Percentiles rank a stretch among this genome's conserved stretches.
phyloP scores from a whole-genome alignment of 2,888 invertebrate genomes.

The Leptopilina myrica region DNA sequence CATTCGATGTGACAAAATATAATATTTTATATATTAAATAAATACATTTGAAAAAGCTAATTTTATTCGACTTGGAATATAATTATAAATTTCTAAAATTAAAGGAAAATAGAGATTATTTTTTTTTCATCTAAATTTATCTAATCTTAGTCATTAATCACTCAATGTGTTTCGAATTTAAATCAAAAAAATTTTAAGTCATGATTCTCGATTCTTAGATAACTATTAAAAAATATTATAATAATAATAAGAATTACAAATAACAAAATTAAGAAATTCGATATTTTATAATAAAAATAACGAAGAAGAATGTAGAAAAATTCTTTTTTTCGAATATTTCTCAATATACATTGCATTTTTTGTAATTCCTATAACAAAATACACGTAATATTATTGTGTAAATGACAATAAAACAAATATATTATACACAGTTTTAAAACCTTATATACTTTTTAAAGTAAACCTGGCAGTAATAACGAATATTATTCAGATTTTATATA shows the following conservation, averaged over 20 bases:
- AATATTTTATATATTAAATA: constrained; percentile 26
- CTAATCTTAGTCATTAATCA: constrained; percentile 1
- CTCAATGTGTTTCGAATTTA: neutral
- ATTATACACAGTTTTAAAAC: constrained; percentile 29
- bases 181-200: neutral
- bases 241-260: neutral
- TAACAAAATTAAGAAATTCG: constrained; percentile 4
- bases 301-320: neutral
- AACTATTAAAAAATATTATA: neutral
- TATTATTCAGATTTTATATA: neutral
- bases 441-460: neutral
- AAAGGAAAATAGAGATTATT: neutral
- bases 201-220: neutral
- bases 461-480: constrained; percentile 23
- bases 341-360: constrained; percentile 31
- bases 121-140: neutral
- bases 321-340: neutral
- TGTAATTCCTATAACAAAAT: constrained; percentile 25
- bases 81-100: constrained; percentile 2
- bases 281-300: constrained; percentile 3
- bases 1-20: constrained; percentile 19
- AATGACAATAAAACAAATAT: constrained; percentile 29
- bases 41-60: constrained; percentile 21
- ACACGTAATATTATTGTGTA: constrained; percentile 29
- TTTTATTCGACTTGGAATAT: neutral